Base-by-base conservation (phyloP, 2,113 vertebrate genomes). In the Neolamprologus hecqui region DNA sequence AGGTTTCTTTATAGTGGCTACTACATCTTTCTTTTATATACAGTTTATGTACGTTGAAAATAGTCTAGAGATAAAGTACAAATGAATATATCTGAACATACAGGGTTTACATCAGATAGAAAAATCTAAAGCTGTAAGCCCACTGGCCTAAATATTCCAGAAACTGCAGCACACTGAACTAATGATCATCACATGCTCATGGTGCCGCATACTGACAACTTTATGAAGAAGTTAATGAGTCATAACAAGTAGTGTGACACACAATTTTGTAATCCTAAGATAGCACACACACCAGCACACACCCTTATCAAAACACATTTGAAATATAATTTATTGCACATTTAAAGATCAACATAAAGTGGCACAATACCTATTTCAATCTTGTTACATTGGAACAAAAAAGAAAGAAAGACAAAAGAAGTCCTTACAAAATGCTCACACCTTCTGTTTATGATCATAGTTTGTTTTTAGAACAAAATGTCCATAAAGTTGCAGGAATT, bases 291-390 rank as follows among this genome's bases (percentile, higher is more conserved):
- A 92, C 47, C 83, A 89, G 79, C 84, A 93, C 88, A 90, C 83
- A 92, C 85, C 88, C 84, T 86, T 93, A 89, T 93, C 86, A 94
- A 96, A 96, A 95, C 94, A 94, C 93, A 90, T 90, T 96, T 95
- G 83, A 95, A 95, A 95, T 95, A 95, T 94, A 91, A 96, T 96
- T 96, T 96, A 96, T 96, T 96, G 96, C 95, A 96, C 96, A 96
- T 96, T 95, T 94, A 95, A 94, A 96, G 92, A 96, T 94, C 88
- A 95, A 95, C 95, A 95, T 92, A 96, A 95, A 93, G 90, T 95
- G 94, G 93, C 94, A 96, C 94, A 35, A 93, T 93, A 95, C 87
- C 91, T 94, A 95, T 95, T 94, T 93, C 82, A 93, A 92, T 95
- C 85, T 90, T 84, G 84, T 92, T 92, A 92, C 88, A 94, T 85